Conservation (phyloP, 2,797 vertebrate species). For the Propithecus perrieri region DNA sequence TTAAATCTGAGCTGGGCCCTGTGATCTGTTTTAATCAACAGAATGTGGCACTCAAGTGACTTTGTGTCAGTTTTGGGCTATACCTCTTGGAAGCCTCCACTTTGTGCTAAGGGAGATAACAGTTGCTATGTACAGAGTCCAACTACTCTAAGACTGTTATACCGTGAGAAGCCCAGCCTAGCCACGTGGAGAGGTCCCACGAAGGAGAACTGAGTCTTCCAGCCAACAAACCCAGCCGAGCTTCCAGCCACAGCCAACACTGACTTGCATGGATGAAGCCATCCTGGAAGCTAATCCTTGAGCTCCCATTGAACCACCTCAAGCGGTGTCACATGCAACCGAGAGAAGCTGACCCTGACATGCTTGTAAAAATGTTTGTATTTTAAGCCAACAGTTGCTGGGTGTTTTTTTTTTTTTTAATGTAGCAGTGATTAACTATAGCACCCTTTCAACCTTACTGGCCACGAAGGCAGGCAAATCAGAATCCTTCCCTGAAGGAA, state of each 20-base stretch:
- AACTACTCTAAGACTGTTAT: not conserved
- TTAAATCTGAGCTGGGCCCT: not conserved
- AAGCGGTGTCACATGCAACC: not conserved
- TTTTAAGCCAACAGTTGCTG: not conserved
- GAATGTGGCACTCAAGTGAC: not conserved
- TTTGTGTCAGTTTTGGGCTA: not conserved
- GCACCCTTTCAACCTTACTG: not conserved
- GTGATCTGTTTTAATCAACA: not conserved
- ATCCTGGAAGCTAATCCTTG: not conserved
- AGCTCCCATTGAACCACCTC: not conserved
- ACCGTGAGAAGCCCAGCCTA: not conserved
- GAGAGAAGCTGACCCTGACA: not conserved
- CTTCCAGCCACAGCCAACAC: not conserved
- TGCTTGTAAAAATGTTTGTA: not conserved
- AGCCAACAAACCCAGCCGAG: not conserved
- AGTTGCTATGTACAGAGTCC: not conserved
- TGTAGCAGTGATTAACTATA: not conserved
- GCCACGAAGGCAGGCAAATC: not conserved
- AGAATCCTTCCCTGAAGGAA: not conserved
- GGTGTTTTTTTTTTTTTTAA: not conserved
- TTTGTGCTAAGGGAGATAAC: not conserved
- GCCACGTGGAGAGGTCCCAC: rapidly evolving
- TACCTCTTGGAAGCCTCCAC: not conserved
- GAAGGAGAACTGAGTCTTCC: not conserved
- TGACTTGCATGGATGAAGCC: not conserved